Conservation (phyloP, 1,140 invertebrate genomes). For the Hyphantria cunea region DNA sequence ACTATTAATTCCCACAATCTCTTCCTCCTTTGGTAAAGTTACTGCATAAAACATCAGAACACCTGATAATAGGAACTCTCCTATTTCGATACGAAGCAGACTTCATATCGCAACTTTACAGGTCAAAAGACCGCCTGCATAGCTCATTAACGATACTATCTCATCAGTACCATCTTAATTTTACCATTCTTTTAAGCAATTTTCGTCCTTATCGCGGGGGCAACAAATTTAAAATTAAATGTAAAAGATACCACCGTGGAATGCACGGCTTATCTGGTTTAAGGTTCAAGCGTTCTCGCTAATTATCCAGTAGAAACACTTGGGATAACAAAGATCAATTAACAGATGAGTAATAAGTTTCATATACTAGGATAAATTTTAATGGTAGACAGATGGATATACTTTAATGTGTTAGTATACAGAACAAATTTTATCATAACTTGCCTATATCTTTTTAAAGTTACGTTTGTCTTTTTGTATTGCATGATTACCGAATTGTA, state of each 20-base stretch:
- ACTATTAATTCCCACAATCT: background rate
- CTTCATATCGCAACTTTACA: constrained; percentile 7
- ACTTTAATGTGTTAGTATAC: no score
- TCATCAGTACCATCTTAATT: background rate
- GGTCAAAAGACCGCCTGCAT: constrained; percentile 18
- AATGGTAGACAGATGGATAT: no score
- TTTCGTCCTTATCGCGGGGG: constrained; percentile 4
- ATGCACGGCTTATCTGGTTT: constrained; percentile 40
- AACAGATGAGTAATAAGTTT: no score
- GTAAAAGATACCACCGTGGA: constrained; percentile 31
- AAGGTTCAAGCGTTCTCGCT: constrained; percentile 45
- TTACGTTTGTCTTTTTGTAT: no score
- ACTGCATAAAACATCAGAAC: constrained; percentile 7
- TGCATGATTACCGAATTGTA: no score
- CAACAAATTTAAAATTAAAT: constrained; percentile 29
- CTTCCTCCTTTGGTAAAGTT: background rate
- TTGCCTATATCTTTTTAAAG: no score
- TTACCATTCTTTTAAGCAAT: background rate
- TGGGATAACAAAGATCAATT: constrained; percentile 28
- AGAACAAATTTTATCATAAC: no score
- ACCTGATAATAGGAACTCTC: constrained; percentile 7
- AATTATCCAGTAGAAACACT: constrained; percentile 42
- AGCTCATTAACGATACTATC: constrained; percentile 19
- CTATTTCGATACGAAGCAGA: constrained; percentile 22
- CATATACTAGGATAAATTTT: no score